phyloP scores from a whole-genome alignment of 2,797 vertebrate species.

The Geotrypetes seraphini region DNA sequence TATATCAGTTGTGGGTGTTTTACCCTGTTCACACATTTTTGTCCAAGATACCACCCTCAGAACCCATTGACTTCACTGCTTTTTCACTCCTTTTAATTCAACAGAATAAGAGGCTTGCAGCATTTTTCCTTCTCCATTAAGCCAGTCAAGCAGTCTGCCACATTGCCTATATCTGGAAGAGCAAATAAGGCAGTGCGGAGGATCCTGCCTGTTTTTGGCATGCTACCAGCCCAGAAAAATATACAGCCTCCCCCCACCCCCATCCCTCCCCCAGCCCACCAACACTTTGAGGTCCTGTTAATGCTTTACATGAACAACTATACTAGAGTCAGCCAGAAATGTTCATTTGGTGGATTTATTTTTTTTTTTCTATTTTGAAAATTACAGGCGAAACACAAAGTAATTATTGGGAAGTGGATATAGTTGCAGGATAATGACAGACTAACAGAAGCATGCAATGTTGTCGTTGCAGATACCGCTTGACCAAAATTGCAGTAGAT shows the following conservation, averaged over 20 bases:
- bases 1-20: no score
- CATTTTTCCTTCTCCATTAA: not conserved
- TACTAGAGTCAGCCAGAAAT: no score
- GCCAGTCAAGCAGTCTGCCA: not conserved
- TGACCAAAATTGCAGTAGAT: slow-evolving; percentile 92
- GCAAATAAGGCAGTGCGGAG: no score
- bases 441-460: slow-evolving; percentile 10
- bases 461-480: slow-evolving; percentile 74
- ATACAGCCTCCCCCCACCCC: no score
- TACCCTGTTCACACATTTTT: no score
- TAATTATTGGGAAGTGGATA: slow-evolving; percentile 11
- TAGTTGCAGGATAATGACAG: slow-evolving; percentile 10
- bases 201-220: not conserved
- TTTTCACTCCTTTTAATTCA: not conserved
- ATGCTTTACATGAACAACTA: no score
- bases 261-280: no score
- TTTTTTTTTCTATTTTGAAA: no score
- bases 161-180: not conserved
- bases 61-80: no score
- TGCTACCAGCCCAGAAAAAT: not conserved
- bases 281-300: not conserved
- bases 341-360: no score
- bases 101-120: not conserved
- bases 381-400: slow-evolving; percentile 15
- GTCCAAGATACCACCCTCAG: no score